Evolutionary conservation across 2,888 invertebrate species (phyloP).

Genomic region (Synanthedon vespiformis): DNA sequence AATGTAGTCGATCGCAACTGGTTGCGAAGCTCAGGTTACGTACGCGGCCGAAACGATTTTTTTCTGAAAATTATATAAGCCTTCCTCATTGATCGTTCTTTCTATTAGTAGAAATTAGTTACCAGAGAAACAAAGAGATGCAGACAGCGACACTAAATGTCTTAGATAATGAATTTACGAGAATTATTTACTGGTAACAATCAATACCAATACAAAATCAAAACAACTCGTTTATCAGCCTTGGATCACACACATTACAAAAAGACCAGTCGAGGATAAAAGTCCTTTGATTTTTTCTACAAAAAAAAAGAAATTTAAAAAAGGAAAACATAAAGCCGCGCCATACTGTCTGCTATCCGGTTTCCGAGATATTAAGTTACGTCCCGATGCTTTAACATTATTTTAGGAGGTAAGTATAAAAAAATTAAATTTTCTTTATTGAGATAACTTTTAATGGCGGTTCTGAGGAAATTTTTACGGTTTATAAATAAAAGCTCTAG

Average conservation of each 20-base stretch:
- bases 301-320: constrained; percentile 34
- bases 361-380: constrained; percentile 63
- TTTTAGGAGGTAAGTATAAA: constrained; percentile 42
- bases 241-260: constrained; percentile 54
- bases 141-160: too few relatives aligned
- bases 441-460: constrained; percentile 34
- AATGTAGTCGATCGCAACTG: too few relatives aligned
- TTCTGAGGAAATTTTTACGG: constrained; percentile 20
- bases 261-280: constrained; percentile 43
- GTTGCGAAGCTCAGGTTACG: too few relatives aligned
- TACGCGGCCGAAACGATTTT: too few relatives aligned
- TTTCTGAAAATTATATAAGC: too few relatives aligned
- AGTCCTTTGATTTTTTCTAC: constrained; percentile 48
- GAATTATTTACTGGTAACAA: not conserved
- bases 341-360: constrained; percentile 70
- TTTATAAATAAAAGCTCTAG: constrained; percentile 4
- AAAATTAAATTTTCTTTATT: constrained; percentile 53
- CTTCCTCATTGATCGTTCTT: too few relatives aligned
- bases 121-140: too few relatives aligned
- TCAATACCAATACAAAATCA: constrained; percentile 16
- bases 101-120: too few relatives aligned
- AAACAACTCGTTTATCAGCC: constrained; percentile 45
- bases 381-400: constrained; percentile 44
- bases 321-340: constrained; percentile 59
- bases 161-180: too few relatives aligned